A percentile compares a stretch with the other conserved stretches of the same genome.
Evolutionary conservation across 2,888 invertebrate species (phyloP).

Genomic region (Sinotaia quadrata): DNA sequence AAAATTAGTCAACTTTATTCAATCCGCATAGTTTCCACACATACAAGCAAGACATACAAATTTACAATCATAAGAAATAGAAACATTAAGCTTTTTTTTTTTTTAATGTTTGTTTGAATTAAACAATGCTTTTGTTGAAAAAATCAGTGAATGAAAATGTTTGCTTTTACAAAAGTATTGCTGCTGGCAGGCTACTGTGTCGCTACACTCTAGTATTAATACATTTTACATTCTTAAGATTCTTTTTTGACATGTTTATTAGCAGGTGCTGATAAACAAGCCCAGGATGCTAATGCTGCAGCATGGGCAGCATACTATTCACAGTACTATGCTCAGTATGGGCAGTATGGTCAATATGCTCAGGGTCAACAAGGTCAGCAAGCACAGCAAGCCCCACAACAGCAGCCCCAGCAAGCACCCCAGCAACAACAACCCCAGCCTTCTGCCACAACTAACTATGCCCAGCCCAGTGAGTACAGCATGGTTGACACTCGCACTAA

Average conservation of each 20-base stretch:
- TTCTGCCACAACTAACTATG: slow-evolving; percentile 24
- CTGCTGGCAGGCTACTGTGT: too few species aligned
- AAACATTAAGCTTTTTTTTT: too few species aligned
- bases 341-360: slow-evolving; percentile 48
- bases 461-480: slow-evolving; percentile 51
- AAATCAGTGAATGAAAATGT: background rate
- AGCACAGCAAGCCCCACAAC: slow-evolving; percentile 66
- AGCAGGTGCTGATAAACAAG: slow-evolving; percentile 45
- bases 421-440: slow-evolving; percentile 41
- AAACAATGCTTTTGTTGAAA: too few species aligned
- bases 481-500: too few species aligned
- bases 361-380: slow-evolving; percentile 54
- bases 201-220: background rate
- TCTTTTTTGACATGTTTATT: background rate
- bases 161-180: background rate
- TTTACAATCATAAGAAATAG: too few species aligned
- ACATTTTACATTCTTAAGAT: background rate
- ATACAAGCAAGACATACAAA: too few species aligned
- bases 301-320: slow-evolving; percentile 75
- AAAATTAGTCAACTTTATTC: too few species aligned
- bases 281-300: slow-evolving; percentile 72
- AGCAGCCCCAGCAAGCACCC: slow-evolving; percentile 60
- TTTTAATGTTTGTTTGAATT: too few species aligned
- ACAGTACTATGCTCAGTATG: slow-evolving; percentile 72
- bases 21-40: too few species aligned